phyloP scores from a whole-genome alignment of 1,140 invertebrate genomes.

The Anoplolepis gracilipes region DNA sequence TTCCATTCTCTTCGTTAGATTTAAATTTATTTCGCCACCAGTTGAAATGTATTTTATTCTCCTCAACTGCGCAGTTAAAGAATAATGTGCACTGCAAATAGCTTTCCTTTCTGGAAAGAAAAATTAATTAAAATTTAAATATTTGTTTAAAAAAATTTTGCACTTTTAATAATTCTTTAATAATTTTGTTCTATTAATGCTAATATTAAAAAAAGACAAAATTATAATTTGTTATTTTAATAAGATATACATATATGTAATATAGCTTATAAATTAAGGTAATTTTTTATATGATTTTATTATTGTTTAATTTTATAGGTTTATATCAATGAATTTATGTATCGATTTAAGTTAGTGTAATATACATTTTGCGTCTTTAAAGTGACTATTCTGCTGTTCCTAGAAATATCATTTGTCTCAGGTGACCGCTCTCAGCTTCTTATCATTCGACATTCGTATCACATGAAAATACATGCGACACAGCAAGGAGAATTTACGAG shows the following conservation, averaged over 20 bases:
- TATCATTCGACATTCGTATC: neutral
- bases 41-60: neutral
- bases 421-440: neutral
- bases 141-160: too few species aligned
- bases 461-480: neutral
- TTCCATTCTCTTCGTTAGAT: neutral
- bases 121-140: neutral
- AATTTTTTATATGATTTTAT: too few species aligned
- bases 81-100: neutral
- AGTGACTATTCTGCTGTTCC: neutral
- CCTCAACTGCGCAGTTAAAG: neutral
- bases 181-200: neutral
- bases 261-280: too few species aligned
- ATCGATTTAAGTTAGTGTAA: too few species aligned
- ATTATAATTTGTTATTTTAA: too few species aligned
- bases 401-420: neutral
- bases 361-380: neutral
- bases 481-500: constrained; percentile 58
- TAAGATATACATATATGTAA: too few species aligned
- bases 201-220: too few species aligned
- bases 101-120: neutral
- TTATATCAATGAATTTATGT: too few species aligned
- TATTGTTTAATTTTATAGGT: too few species aligned
- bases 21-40: neutral
- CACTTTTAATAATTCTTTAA: too few species aligned